Base-by-base conservation (phyloP, 1,140 invertebrate species). In the Trialeurodes vaporariorum region DNA sequence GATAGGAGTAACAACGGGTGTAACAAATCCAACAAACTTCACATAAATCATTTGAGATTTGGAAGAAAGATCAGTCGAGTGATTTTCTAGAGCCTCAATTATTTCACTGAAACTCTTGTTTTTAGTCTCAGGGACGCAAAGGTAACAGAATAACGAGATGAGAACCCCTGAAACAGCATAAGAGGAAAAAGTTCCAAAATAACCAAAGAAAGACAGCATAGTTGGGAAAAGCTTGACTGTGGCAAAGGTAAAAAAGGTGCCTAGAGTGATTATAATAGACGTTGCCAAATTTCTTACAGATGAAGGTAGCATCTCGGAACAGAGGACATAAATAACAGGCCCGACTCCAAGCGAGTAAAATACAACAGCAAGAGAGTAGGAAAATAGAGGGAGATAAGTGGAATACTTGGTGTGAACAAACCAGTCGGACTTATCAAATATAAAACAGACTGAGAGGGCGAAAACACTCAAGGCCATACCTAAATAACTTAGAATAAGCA, bases 401-500 rank as follows among this genome's bases (percentile, higher is more conserved):
- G 60, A 34, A 64, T 65, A 25, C 79, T 71, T 25, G 70, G 64
- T 11, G 77, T 70, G 59, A 72, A 71, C 21, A 40, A 23, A 1
- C 64, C 61, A 0, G 25, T 64, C 11, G 71, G 25, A 64, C 78
- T 77, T n/a, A n/a, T n/a, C n/a, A n/a, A 61, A 89, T 75, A 72
- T 83, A 83, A 75, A 88, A 65, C 86, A 89, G 0, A 82, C 74
- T 12, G 85, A 84, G 70, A 91, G 81, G 1, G 81, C 77, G 1
- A 80, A 72, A 70, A 90, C 81, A 34, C 84, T 84, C 0, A 85
- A n/a, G 23, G 81, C 78, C 83, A 90, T 90, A 61, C 84, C 75
- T 1, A 82, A 73, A 1, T 82, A 79, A 0, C 90, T 92, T 5
- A 87, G 71, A 1, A 86, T 77, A 22, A 93, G 79, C 2, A 93